Conservation (phyloP, 1,140 invertebrate species). For the Cyrtorhinus lividipennis region DNA sequence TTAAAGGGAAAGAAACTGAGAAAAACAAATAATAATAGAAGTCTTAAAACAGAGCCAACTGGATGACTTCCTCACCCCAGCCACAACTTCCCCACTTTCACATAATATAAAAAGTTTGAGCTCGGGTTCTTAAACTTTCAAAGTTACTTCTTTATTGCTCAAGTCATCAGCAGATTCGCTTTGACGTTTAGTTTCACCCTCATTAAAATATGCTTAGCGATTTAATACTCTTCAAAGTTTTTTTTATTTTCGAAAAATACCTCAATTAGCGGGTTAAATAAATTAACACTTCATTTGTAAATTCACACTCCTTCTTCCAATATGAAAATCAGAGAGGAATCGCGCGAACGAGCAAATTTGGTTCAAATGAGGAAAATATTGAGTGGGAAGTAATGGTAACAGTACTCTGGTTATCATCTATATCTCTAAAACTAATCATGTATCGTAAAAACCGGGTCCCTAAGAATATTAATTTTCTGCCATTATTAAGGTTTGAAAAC, state of each 20-base stretch:
- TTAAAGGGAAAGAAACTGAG: conserved; percentile 1
- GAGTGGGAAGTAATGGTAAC: no score
- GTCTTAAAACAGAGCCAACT: conserved; percentile 6
- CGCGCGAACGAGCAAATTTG: no score
- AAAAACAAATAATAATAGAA: conserved; percentile 7
- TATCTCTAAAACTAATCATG: no score
- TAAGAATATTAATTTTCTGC: no score
- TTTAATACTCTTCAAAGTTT: not conserved
- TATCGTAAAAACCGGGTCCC: no score
- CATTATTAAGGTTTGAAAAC: no score
- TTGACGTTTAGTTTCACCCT: conserved; percentile 5
- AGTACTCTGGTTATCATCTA: no score
- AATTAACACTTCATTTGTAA: no score
- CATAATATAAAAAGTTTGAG: conserved; percentile 8
- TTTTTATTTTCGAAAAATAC: not conserved
- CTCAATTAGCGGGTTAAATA: not conserved
- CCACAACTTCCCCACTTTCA: not conserved
- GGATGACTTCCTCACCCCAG: not conserved
- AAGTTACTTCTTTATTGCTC: conserved; percentile 8
- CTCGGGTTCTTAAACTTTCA: not conserved
- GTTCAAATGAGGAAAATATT: no score
- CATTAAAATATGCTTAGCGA: conserved; percentile 8
- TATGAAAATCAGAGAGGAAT: no score
- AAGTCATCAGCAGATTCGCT: conserved; percentile 6
- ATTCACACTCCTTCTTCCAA: no score